A percentile compares a stretch with the other conserved stretches of the same genome.
Conservation (phyloP, 2,113 vertebrate species). For the Macrotis lagotis region DNA sequence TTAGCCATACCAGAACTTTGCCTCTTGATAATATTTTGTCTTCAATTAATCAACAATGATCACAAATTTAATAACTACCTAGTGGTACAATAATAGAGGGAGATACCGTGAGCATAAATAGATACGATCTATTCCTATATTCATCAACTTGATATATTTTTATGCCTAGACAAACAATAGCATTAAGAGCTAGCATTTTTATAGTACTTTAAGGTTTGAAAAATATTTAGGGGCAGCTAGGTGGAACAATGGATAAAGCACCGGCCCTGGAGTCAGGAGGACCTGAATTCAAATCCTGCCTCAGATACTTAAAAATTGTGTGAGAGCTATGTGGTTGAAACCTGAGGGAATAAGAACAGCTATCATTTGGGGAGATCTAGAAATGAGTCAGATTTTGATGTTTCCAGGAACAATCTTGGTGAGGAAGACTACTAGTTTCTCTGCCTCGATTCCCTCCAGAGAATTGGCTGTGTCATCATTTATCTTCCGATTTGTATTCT, state of each 20-base stretch:
- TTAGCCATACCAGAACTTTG: neutral
- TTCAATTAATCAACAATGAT: neutral
- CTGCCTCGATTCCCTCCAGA: neutral
- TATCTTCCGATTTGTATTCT: neutral
- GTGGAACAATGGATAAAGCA: too few relatives aligned
- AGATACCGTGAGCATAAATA: neutral
- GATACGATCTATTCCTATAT: neutral
- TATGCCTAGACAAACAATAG: neutral
- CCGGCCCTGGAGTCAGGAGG: too few relatives aligned
- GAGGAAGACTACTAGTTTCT: neutral
- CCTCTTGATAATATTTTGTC: neutral
- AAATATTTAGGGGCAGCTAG: too few relatives aligned
- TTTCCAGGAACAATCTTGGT: neutral
- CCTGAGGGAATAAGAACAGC: too few relatives aligned
- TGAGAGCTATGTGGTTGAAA: neutral
- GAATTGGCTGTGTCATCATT: neutral
- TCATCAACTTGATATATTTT: neutral
- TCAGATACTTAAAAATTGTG: too few relatives aligned
- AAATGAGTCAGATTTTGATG: neutral
- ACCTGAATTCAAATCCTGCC: too few relatives aligned
- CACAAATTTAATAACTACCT: neutral
- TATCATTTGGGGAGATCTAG: neutral
- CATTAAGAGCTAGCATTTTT: neutral
- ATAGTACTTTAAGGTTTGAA: neutral
- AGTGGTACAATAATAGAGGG: neutral